Conservation (phyloP, 2,113 vertebrate species). For the Psilopsiagon aymara region DNA sequence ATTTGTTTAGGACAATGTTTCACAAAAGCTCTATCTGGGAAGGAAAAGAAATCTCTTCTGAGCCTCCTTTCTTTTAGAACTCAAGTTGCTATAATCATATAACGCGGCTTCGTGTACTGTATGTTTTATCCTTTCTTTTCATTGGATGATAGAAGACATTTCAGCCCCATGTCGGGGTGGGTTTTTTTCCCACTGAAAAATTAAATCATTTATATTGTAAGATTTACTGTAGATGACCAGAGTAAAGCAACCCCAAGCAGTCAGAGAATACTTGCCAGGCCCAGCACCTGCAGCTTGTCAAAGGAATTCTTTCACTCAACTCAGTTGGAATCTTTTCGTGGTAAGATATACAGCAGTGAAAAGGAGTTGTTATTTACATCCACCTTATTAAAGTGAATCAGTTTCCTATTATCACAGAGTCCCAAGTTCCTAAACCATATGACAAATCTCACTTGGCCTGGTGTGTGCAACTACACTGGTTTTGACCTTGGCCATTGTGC, state of each 20-base stretch:
- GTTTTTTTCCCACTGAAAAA: conserved; percentile 47
- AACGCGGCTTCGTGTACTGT: conserved; percentile 42
- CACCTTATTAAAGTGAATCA: conserved; percentile 67
- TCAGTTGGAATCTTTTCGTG: conserved; percentile 15
- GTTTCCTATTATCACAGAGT: conserved; percentile 44
- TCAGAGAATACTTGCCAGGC: conserved; percentile 23
- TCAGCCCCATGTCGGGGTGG: conserved; percentile 55
- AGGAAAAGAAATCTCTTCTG: conserved; percentile 67
- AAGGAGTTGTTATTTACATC: conserved; percentile 65
- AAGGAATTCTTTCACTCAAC: conserved; percentile 54
- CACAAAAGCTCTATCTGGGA: conserved; percentile 67
- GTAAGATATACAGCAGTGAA: conserved; percentile 29
- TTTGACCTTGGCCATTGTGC: conserved; percentile 54
- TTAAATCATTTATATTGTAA: conserved; percentile 56
- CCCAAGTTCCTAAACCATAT: conserved; percentile 23
- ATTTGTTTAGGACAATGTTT: conserved; percentile 73
- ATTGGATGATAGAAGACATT: conserved; percentile 54
- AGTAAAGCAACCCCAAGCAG: conserved; percentile 45
- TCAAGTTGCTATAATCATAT: conserved; percentile 59
- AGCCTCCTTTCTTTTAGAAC: conserved; percentile 60
- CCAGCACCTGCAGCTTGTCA: conserved; percentile 62
- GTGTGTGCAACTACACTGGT: conserved; percentile 5
- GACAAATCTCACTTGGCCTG: conserved; percentile 41
- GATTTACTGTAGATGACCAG: conserved; percentile 53
- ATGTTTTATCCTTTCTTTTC: conserved; percentile 65